Base-by-base conservation (phyloP, 2,888 invertebrate species). In the Pegoplata infirma region DNA sequence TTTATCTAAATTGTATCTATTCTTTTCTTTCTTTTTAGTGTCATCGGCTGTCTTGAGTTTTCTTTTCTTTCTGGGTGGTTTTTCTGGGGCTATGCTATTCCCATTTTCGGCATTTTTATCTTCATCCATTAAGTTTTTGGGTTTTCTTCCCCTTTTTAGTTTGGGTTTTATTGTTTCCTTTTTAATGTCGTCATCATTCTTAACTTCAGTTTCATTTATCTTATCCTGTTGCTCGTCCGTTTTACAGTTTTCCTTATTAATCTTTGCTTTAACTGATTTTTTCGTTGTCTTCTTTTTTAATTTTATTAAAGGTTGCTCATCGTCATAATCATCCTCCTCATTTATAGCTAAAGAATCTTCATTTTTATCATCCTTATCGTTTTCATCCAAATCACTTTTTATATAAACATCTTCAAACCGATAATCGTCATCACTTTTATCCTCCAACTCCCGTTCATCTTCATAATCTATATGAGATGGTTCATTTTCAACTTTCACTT, bases 401-500 rank as follows among this genome's bases (percentile, higher is more conserved):
- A 21, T 40, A 6, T 28, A 40, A 4, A 40, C 14, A 7, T 47
- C 28, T 0, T 49, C 63, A 23, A 40, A 21, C 14, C 40, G n/a
- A 8, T 68, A 14, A 4, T 55, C 53, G n/a, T 59, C 32, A 10
- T 67, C 68, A 36, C 49, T 68, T 56, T 28, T 63, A 23, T 49
- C 3, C 6, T 49, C 3, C 6, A 40, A 49, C 6, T 10, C 21
- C 32, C 56, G 36, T 3, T 28, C 47, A 19, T 46, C 23, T n/a
- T 21, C 51, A 5, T 10, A 16, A 1, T 32, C 8, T 0, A 0
- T 16, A 53, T 28, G 19, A 19, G 2, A 5, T 3, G 7, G 16
- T 36, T 40, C 66, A 21, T 47, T 47, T 55, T 71, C 76, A 5
- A 32, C 6, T 46, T 76, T 76, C 25, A 76, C 40, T 12, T 76